Evolutionary conservation across 30 jellyfish, hydroid and myxozoan genomes (phyloP), one percentile per base, ranked within the genome.

Genomic region (Cassiopea xamachana): DNA sequence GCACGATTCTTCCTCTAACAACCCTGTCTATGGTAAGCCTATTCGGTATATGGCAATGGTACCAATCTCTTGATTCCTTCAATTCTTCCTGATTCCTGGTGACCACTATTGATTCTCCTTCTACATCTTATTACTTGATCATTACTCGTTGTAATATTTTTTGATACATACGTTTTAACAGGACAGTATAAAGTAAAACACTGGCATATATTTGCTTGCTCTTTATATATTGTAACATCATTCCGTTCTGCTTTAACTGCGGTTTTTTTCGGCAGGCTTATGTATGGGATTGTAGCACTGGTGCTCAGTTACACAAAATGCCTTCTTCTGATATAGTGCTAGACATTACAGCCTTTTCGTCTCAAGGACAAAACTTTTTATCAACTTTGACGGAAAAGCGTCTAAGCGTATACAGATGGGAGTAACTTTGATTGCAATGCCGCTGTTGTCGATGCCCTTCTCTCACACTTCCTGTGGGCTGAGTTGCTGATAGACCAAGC

Each of bases 211-310:
- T n/a, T n/a, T n/a, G n/a, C n/a, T n/a, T n/a, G n/a, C n/a, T n/a
- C n/a, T n/a, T n/a, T n/a, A n/a, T n/a, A n/a, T n/a, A n/a, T n/a
- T n/a, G n/a, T n/a, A n/a, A n/a, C 64, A 2, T 51, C 64, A 51
- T 9, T 2, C 9, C 9, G 64, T 51, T 9, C 9, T 2, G 64
- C 9, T 51, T 51, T 4, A 2, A 51, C 64, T 51, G 64, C 19
- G 13, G 6, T 82, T 82, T 46, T 61, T 39, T 19, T 79, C 81
- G 60, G 44, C 58, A 95, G 99, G 84, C 95, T 2, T 9, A 87
- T 16, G 83, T 95, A 1, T 95, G 99, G 99, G 92, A 95, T 73
- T 91, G 97, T 75, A 49, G 68, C 70, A 87, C 71, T 72, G 99
- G 97, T 43, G 88, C 81, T 2, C 93, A 84, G 48, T 43, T 87